Conservation (phyloP, 2,888 invertebrate genomes). For the Carcina quercana region DNA sequence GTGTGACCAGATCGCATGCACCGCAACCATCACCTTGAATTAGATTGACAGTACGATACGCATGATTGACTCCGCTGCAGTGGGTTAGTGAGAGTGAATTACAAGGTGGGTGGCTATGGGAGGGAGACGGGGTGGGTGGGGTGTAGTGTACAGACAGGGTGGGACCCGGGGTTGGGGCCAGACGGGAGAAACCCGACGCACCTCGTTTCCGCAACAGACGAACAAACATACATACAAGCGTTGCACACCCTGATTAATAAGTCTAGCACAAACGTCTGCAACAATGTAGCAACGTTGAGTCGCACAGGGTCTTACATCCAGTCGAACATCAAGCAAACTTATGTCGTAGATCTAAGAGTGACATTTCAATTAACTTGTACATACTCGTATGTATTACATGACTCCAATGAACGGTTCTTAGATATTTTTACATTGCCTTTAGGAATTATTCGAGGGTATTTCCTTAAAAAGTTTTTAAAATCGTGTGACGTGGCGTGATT, state of each 20-base stretch:
- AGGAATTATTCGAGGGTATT: too few relatives aligned
- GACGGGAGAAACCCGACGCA: slow-evolving; percentile 67
- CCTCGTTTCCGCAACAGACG: slow-evolving; percentile 55
- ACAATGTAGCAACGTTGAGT: neutral
- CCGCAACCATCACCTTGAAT: slow-evolving; percentile 48
- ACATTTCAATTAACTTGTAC: too few relatives aligned
- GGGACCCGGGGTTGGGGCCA: slow-evolving; percentile 58
- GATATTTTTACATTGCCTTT: too few relatives aligned
- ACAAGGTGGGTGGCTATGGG: slow-evolving; percentile 43
- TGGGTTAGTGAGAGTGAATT: slow-evolving; percentile 75
- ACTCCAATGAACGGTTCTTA: too few relatives aligned
- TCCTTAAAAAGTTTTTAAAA: too few relatives aligned
- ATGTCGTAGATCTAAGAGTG: too few relatives aligned
- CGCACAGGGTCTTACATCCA: too few relatives aligned
- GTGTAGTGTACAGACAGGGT: slow-evolving; percentile 52
- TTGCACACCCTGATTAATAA: slow-evolving; percentile 28
- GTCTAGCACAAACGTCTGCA: slow-evolving; percentile 17
- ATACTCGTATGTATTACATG: too few relatives aligned
- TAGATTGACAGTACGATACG: slow-evolving; percentile 52
- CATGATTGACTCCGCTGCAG: slow-evolving; percentile 69
- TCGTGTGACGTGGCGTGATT: too few relatives aligned
- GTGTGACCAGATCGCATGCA: slow-evolving; percentile 10
- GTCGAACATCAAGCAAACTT: too few relatives aligned
- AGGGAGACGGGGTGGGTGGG: slow-evolving; percentile 28
- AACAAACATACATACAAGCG: slow-evolving; percentile 36